Base-by-base conservation (phyloP, 2,888 invertebrate genomes). In the Candidula unifasciata region DNA sequence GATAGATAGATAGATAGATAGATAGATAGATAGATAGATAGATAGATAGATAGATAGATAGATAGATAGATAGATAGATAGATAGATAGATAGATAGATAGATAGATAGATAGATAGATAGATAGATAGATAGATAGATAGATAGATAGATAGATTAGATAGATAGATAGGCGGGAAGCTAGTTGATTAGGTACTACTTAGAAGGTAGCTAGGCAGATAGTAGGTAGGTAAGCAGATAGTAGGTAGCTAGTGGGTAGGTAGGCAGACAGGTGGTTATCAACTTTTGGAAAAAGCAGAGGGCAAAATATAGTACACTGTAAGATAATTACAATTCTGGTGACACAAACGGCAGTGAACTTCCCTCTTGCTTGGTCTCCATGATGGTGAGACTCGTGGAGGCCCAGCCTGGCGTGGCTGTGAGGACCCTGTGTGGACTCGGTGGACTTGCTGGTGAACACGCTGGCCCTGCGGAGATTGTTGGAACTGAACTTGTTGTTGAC, bases 401-500 rank as follows among this genome's bases (percentile, higher is more conserved):
- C 21, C 0, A 6, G 5, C 57, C n/a, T 13, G 3, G 13, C 8
- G 33, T 78, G 5, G 1, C 57, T 3, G 16, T 78, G 37, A 5
- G 60, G 37, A 21, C 10, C 21, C 16, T 10, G n/a, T 2, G 1
- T 13, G 16, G 64, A 1, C 21, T 3, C n/a, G 13, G 57, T 10
- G 35, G 24, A n/a, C 37, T 35, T 37, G 6, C 24, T 5, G 35
- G 24, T 3, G 10, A 30, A 0, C 8, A 54, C 8, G 1, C 6
- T n/a, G n/a, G 35, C 0, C 35, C 37, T 27, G 3, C 18, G 37
- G 21, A 68, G 21, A 30, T 73, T 83, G 64, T 83, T 79, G 30
- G 71, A 44, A 33, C 73, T 83, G 73, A 24, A 44, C 35, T 60
- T 8, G 30, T 83, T 83, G 30, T 71, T 83, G 71, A 83, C 87